These are phyloP conservation scores for Bradypus variegatus DNA, from an alignment of 2,797 vertebrate genomes.

Conservation along the genomic window DNA sequence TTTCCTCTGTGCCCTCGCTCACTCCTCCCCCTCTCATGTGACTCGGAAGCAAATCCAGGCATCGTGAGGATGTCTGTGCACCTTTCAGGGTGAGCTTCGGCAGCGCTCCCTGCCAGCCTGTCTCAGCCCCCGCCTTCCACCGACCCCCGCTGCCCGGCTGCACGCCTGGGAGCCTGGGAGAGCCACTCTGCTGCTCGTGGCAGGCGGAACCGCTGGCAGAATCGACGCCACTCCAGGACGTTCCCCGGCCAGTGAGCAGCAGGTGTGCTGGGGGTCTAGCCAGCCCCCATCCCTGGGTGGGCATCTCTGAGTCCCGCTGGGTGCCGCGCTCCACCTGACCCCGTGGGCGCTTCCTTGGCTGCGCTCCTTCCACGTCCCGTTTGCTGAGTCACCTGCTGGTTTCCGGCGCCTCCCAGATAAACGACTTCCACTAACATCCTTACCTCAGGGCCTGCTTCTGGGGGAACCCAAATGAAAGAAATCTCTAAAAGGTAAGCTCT, in stretches of 20 bases:
- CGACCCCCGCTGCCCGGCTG: too few relatives aligned
- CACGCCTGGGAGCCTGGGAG: not conserved
- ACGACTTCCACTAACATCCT: not conserved
- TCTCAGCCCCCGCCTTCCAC: too few relatives aligned
- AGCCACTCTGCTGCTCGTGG: not conserved
- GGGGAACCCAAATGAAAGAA: not conserved
- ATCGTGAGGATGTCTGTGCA: not conserved
- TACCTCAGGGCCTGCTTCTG: not conserved
- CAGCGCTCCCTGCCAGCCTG: not conserved
- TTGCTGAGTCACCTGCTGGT: not conserved
- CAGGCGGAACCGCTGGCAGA: not conserved
- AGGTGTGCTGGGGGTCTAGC: not conserved
- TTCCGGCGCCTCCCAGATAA: not conserved
- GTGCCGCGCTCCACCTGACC: not conserved
- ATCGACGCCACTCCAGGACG: not conserved
- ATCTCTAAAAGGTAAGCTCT: not conserved
- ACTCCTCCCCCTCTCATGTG: not conserved
- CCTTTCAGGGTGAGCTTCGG: not conserved
- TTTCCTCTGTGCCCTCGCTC: not conserved
- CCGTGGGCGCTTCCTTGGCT: not conserved
- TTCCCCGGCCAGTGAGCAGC: not conserved
- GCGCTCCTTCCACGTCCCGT: not conserved
- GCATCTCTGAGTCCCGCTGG: not conserved
- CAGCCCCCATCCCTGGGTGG: too few relatives aligned
- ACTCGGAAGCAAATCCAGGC: constrained; percentile 7